These are phyloP conservation scores for Drosophila tropicalis DNA, from an alignment of 1,140 invertebrate species.

Conservation along the genomic window DNA sequence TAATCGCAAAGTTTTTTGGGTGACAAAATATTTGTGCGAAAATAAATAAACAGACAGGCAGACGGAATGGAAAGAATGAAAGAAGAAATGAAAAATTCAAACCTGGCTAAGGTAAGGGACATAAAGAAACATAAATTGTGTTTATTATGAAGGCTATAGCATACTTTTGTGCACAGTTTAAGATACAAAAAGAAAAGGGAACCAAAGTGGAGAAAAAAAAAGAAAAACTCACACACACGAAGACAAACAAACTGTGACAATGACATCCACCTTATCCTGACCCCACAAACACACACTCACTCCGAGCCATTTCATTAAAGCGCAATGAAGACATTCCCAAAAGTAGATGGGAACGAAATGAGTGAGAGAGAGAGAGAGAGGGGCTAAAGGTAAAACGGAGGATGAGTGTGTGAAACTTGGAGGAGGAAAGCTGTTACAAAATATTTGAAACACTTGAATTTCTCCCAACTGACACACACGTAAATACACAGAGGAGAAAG, in stretches of 20 bases:
- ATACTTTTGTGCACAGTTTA: slow-evolving; percentile 71
- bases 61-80: slow-evolving; percentile 19
- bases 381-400: not conserved
- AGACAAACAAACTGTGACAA: slow-evolving; percentile 50
- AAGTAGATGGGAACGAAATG: slow-evolving; percentile 7
- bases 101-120: slow-evolving; percentile 5
- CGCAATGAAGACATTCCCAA: slow-evolving; percentile 64
- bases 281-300: slow-evolving; percentile 21
- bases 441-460: slow-evolving; percentile 76
- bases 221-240: slow-evolving; percentile 27
- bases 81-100: slow-evolving; percentile 20
- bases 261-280: not conserved
- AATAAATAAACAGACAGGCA: slow-evolving; percentile 24
- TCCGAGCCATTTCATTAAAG: slow-evolving; percentile 65
- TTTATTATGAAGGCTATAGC: slow-evolving; percentile 65
- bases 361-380: not conserved
- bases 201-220: not conserved
- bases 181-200: slow-evolving; percentile 35
- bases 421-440: slow-evolving; percentile 58
- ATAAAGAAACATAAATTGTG: slow-evolving; percentile 67
- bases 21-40: slow-evolving; percentile 59
- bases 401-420: not conserved
- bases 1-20: slow-evolving; percentile 63
- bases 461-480: slow-evolving; percentile 50
- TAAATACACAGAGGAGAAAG: slow-evolving; percentile 11